These are phyloP conservation scores for Ennomos quercinarius DNA, from an alignment of 2,888 invertebrate species.

Conservation along the genomic window DNA sequence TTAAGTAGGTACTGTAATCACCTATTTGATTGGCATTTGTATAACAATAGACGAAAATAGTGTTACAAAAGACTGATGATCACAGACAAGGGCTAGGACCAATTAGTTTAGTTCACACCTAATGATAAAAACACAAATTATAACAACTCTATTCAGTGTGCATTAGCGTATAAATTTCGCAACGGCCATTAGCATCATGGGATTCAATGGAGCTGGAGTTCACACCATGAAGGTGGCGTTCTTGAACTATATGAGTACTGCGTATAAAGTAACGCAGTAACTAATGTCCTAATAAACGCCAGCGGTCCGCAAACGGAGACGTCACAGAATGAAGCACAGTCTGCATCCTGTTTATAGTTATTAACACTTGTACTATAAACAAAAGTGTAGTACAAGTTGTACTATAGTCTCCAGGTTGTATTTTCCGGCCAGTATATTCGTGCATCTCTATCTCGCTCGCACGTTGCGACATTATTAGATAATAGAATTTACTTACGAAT, in stretches of 20 bases:
- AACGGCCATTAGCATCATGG: slow-evolving; percentile 40
- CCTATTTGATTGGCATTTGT: too few species aligned
- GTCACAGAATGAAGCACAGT: background rate
- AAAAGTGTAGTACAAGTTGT: too few species aligned
- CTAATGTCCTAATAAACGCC: background rate
- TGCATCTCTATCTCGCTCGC: too few species aligned
- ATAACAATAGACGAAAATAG: too few species aligned
- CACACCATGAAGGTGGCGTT: slow-evolving; percentile 50
- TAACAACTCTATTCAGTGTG: slow-evolving; percentile 27
- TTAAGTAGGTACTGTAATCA: too few species aligned
- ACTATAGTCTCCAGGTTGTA: too few species aligned
- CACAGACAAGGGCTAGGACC: background rate
- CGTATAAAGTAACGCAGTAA: slow-evolving; percentile 10
- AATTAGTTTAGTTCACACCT: slow-evolving; percentile 12
- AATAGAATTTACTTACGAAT: too few species aligned
- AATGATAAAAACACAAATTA: slow-evolving; percentile 14
- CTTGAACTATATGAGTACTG: slow-evolving; percentile 53
- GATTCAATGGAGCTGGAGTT: slow-evolving; percentile 37
- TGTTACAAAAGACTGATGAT: too few species aligned
- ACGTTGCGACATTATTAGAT: too few species aligned
- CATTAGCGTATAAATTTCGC: slow-evolving; percentile 29
- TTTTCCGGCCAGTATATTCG: too few species aligned
- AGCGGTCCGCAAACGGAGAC: slow-evolving; percentile 1
- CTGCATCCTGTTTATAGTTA: too few species aligned
- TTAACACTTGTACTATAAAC: too few species aligned